Evolutionary conservation across 2,888 invertebrate genomes (phyloP).

Genomic region (Andrena dorsata): DNA sequence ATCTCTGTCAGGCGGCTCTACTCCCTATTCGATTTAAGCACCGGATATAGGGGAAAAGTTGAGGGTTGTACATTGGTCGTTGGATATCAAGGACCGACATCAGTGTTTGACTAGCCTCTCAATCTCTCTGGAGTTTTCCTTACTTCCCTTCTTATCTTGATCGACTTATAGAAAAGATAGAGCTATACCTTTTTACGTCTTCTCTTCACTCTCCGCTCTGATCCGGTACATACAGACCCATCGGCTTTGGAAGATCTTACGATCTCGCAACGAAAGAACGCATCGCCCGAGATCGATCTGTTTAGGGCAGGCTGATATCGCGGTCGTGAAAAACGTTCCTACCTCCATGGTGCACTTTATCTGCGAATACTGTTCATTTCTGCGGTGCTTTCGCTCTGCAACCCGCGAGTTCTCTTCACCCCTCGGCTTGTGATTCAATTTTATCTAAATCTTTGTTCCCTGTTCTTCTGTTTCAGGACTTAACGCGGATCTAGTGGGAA

Average conservation of each 20-base stretch:
- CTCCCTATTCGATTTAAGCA: not conserved
- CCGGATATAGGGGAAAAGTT: not conserved
- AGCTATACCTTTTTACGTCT: slow-evolving; percentile 12
- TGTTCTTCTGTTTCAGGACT: slow-evolving; percentile 48
- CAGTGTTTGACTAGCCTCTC: not conserved
- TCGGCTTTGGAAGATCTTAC: not conserved
- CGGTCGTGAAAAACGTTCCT: not conserved
- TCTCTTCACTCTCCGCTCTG: not conserved
- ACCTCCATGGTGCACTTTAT: not conserved
- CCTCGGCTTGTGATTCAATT: too few relatives aligned
- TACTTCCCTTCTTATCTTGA: slow-evolving; percentile 17
- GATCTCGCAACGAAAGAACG: slow-evolving; percentile 9
- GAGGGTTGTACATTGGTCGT: not conserved
- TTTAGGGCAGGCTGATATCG: not conserved
- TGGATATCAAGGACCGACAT: not conserved
- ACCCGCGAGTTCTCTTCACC: too few relatives aligned
- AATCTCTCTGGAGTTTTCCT: not conserved
- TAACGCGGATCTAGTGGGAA: not conserved
- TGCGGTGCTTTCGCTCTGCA: not conserved
- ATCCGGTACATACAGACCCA: not conserved
- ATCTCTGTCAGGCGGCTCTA: not conserved
- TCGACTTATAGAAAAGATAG: slow-evolving; percentile 12
- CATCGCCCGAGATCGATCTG: slow-evolving; percentile 6
- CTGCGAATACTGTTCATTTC: not conserved
- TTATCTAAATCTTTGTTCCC: not conserved